Evolutionary conservation across 2,113 vertebrate species (phyloP).

Genomic region (Sinosuthora webbiana): DNA sequence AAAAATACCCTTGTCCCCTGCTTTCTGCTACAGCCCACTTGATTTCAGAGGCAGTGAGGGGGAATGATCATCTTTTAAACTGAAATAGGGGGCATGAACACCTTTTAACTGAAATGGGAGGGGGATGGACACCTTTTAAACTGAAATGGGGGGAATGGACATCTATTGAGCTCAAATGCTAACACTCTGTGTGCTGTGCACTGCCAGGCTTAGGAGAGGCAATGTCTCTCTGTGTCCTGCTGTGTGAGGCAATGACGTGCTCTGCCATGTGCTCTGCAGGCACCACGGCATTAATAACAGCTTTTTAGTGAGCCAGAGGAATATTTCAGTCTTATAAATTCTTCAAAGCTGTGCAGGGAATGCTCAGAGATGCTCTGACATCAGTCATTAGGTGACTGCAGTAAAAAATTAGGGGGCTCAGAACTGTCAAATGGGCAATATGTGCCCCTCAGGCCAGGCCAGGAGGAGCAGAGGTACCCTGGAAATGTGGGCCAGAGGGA

Average conservation of each 20-base stretch:
- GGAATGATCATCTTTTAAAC: background rate
- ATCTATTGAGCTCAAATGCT: background rate
- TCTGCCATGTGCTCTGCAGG: background rate
- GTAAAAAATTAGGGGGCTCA: background rate
- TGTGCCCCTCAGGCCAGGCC: fast-evolving
- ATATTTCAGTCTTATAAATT: background rate
- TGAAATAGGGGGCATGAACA: background rate
- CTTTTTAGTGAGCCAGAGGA: background rate
- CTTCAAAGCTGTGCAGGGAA: background rate
- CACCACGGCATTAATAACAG: background rate
- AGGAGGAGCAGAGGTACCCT: background rate
- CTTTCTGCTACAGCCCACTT: background rate
- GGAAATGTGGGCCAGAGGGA: background rate
- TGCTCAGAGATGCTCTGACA: fast-evolving
- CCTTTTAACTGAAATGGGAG: background rate
- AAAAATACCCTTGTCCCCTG: background rate
- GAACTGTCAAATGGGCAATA: background rate
- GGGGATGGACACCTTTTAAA: background rate
- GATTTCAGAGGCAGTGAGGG: background rate
- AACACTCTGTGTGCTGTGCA: background rate
- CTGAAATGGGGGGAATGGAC: background rate
- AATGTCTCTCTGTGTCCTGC: background rate
- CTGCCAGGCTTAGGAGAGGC: background rate
- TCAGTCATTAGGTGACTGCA: background rate
- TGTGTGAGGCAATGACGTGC: background rate